phyloP scores from a whole-genome alignment of 1,140 invertebrate genomes.

The Drosophila lini region DNA sequence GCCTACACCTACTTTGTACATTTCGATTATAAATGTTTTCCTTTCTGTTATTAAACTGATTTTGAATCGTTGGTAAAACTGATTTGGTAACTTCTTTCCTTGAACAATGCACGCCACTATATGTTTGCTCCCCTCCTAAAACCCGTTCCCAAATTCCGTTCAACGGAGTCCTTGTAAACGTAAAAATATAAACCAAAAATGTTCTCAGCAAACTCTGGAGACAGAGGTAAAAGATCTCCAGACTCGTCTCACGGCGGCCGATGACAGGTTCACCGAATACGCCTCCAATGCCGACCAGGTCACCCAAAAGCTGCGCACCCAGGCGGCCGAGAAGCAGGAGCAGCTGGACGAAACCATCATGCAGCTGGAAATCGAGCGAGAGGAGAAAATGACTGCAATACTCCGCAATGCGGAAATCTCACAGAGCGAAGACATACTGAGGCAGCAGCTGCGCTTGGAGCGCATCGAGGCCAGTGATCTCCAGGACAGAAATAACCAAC shows the following conservation, averaged over 20 bases:
- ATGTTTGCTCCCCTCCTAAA: constrained; percentile 2
- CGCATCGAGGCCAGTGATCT: constrained; percentile 73
- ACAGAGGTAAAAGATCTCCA: constrained; percentile 74
- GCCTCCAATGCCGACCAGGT: constrained; percentile 75
- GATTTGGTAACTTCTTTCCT: constrained; percentile 42
- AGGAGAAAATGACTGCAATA: constrained; percentile 91
- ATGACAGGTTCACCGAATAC: constrained; percentile 82
- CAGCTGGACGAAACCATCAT: constrained; percentile 58
- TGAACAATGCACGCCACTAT: constrained; percentile 20
- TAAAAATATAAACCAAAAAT: constrained; percentile 34
- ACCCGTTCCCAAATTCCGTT: neutral
- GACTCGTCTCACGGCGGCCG: constrained; percentile 62
- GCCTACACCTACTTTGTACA: constrained; percentile 32
- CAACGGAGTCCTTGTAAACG: constrained; percentile 27
- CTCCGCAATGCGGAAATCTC: constrained; percentile 93
- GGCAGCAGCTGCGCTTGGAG: constrained; percentile 88
- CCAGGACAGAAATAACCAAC: constrained; percentile 86
- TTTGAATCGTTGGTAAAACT: constrained; percentile 29
- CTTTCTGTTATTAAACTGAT: constrained; percentile 46
- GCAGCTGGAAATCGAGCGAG: constrained; percentile 86
- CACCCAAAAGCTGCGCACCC: constrained; percentile 64
- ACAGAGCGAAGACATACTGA: constrained; percentile 90
- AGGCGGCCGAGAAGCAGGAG: constrained; percentile 64
- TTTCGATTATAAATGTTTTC: constrained; percentile 46
- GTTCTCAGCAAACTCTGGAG: constrained; percentile 67